These are phyloP conservation scores for Crypturellus tataupa DNA, from an alignment of 2,797 vertebrate genomes.

Conservation along the genomic window DNA sequence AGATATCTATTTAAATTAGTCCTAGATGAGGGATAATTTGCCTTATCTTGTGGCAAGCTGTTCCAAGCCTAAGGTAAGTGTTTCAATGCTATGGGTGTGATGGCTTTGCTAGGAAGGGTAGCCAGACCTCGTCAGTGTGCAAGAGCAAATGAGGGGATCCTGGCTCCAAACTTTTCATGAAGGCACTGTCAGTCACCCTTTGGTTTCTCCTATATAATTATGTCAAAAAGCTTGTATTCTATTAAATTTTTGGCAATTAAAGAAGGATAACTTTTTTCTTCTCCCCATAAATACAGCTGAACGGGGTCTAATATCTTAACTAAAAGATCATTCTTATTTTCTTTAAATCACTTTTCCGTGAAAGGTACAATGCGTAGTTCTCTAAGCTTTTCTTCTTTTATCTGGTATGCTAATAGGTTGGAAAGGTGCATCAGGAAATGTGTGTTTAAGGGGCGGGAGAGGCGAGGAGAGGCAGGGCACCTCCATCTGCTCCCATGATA, in stretches of 20 bases:
- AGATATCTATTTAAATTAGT: not conserved
- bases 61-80: not conserved
- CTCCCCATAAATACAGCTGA: not conserved
- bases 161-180: not conserved
- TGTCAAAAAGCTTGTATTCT: not conserved
- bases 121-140: not conserved
- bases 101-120: too few relatives aligned
- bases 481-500: not conserved
- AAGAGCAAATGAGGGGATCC: not conserved
- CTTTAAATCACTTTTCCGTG: not conserved
- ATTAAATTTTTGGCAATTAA: not conserved
- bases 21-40: not conserved
- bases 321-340: not conserved
- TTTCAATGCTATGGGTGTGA: not conserved
- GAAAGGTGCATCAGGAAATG: not conserved
- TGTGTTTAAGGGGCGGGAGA: not conserved
- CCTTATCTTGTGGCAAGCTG: not conserved
- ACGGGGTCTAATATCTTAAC: not conserved
- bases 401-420: not conserved
- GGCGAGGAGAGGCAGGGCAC: not conserved
- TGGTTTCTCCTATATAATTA: not conserved
- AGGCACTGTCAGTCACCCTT: not conserved
- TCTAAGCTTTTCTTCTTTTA: not conserved
- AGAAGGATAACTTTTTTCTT: not conserved
- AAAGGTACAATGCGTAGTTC: not conserved